Evolutionary conservation across 92 coral and sea anemone species (phyloP).

Genomic region (Umimayanthus chanpuru): DNA sequence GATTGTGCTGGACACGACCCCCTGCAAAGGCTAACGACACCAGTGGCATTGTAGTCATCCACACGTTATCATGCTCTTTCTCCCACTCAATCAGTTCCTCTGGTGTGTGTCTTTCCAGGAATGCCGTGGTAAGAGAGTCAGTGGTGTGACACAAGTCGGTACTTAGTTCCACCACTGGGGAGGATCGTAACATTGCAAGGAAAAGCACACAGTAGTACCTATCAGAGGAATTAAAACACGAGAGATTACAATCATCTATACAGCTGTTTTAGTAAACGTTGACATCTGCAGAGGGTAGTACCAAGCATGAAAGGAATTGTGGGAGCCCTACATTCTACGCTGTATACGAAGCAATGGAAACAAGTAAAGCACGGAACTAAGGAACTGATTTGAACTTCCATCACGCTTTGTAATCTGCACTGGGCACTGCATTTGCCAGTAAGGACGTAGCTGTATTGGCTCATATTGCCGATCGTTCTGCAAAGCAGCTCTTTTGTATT

Average conservation of each 20-base stretch:
- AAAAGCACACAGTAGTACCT: slow-evolving; percentile 23
- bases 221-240: background rate
- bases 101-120: slow-evolving; percentile 24
- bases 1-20: background rate
- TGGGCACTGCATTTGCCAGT: too few species aligned
- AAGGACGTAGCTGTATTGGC: too few species aligned
- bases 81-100: slow-evolving; percentile 14
- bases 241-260: background rate
- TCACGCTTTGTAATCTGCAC: too few species aligned
- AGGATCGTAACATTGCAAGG: slow-evolving; percentile 13
- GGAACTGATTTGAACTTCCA: too few species aligned
- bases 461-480: too few species aligned
- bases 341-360: too few species aligned
- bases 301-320: too few species aligned
- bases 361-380: too few species aligned
- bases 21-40: slow-evolving; percentile 11
- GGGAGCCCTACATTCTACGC: too few species aligned
- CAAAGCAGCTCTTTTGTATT: background rate
- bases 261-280: background rate
- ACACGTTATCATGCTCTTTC: background rate
- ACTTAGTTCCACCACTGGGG: slow-evolving; percentile 18
- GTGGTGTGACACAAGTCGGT: background rate
- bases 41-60: slow-evolving; percentile 15
- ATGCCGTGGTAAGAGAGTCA: background rate
- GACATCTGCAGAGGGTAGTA: background rate